Base-by-base conservation (phyloP, 2,797 vertebrate genomes). In the Eidolon dupreanum region DNA sequence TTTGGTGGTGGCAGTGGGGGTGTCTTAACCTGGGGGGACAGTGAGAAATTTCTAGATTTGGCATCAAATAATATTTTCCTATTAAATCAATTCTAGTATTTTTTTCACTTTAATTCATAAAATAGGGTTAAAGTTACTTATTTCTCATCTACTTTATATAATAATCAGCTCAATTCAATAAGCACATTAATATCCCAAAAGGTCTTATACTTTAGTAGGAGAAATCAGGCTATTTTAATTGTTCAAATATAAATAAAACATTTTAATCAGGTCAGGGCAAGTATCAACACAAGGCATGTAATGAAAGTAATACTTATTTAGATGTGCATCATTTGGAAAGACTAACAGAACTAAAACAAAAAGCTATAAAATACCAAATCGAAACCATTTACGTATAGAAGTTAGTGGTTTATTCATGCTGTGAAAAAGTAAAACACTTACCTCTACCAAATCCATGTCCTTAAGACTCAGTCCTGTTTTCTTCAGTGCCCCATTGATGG, bases 361-460 rank as follows among this genome's bases (percentile, higher is more conserved):
- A 61, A 94, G 36, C 41, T 43, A 24, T 19, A 61, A 70, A 59
- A 83, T 2, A 75, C 13, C 26, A 55, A 57, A 55, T 8, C 33
- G 57, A 82, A 90, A 41, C n/a, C 55, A 33, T 17, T 9, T 31
- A 20, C 57, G 36, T 63, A 28, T 1, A 13, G n/a, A 63, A 46
- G n/a, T 15, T 53, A 20, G 75, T 9, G 17, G 33, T 16, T 97
- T 66, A 59, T 59, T 68, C 19, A 33, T 33, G 6, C 0, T 65
- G 36, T 61, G 9, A 53, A 74, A 49, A n/a, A 31, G 24, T 3
- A 24, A 6, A 79, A 86, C 53, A 59, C 98, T 98, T 96, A 99
- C 99, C 99, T 99, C 99, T 36, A 99, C 98, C 88, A 99, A 98
- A 98, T 99, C 99, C 99, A 99, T 99, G 98, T 99, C 99, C 61